phyloP scores from a whole-genome alignment of 1,140 invertebrate species.

The Lordiphosa stackelbergi region DNA sequence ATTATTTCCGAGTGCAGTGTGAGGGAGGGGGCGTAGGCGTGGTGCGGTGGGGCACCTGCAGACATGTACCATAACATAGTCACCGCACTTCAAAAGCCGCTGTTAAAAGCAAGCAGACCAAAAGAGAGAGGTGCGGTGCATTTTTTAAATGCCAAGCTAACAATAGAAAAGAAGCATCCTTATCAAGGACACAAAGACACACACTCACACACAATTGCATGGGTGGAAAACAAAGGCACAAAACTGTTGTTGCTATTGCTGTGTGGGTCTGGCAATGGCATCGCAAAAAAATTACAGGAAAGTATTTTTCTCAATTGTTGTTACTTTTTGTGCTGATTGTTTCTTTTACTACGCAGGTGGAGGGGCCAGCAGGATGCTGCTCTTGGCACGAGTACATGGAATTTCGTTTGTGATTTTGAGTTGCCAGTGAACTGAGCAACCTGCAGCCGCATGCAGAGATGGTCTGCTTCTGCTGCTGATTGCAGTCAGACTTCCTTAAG shows the following conservation, averaged over 20 bases:
- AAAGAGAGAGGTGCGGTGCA: constrained; percentile 14
- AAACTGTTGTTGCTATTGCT: constrained; percentile 25
- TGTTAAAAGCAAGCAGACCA: constrained; percentile 21
- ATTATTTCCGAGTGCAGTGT: constrained; percentile 58
- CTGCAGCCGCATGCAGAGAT: constrained; percentile 16
- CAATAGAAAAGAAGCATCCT: constrained; percentile 75
- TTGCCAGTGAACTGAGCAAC: constrained; percentile 40
- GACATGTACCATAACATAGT: constrained; percentile 27
- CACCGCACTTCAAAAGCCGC: constrained; percentile 49
- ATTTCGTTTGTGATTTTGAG: constrained; percentile 44
- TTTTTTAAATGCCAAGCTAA: constrained; percentile 72
- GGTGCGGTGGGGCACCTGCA: constrained; percentile 34
- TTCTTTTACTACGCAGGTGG: constrained; percentile 23
- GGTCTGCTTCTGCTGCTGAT: constrained; percentile 19
- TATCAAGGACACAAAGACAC: constrained; percentile 62
- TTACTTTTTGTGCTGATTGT: constrained; percentile 69
- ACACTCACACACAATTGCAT: constrained; percentile 38
- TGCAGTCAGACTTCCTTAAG: constrained; percentile 13
- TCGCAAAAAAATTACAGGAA: constrained; percentile 50
- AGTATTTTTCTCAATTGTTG: constrained; percentile 72
- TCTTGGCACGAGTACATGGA: constrained; percentile 58
- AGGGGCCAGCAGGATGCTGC: constrained; percentile 34
- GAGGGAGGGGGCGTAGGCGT: neutral
- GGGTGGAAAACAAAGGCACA: constrained; percentile 41
- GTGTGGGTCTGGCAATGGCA: constrained; percentile 47